A percentile compares a stretch with the other conserved stretches of the same genome.
Evolutionary conservation across 2,888 invertebrate species (phyloP).

Genomic region (Marronus borbonicus): DNA sequence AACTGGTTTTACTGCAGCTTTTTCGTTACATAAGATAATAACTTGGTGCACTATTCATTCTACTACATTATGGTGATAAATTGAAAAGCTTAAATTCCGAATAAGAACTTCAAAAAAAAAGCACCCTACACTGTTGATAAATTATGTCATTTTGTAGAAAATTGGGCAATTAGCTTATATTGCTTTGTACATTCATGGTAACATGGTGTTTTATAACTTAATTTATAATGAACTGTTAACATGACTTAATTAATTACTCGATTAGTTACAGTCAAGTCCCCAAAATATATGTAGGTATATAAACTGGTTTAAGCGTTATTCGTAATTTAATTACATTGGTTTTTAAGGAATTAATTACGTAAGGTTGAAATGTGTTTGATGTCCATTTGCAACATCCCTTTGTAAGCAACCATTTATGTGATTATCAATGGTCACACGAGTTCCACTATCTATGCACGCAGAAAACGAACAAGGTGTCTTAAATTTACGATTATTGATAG

Average conservation of each 20-base stretch:
- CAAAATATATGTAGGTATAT: background rate
- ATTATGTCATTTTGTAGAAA: conserved; percentile 18
- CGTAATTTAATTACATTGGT: too few species aligned
- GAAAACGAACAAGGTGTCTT: conserved; percentile 36
- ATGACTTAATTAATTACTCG: conserved; percentile 6
- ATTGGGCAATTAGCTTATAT: conserved; percentile 27
- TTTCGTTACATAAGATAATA: conserved; percentile 28
- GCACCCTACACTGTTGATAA: background rate
- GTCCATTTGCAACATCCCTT: too few species aligned
- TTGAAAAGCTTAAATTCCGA: conserved; percentile 26
- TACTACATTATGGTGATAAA: conserved; percentile 25
- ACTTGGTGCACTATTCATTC: conserved; percentile 25
- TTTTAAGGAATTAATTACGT: too few species aligned
- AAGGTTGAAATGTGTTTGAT: too few species aligned
- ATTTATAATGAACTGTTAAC: conserved; percentile 3
- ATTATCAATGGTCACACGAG: background rate
- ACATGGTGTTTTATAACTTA: conserved; percentile 3
- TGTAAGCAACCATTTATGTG: background rate
- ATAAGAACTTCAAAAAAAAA: conserved; percentile 7
- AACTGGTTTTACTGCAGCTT: conserved; percentile 11
- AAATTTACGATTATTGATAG: conserved; percentile 50
- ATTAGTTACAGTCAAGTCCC: background rate
- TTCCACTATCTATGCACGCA: conserved; percentile 6
- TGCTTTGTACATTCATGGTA: background rate
- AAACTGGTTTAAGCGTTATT: background rate